Base-by-base conservation (phyloP, 2,888 invertebrate genomes). In the Rotaria socialis region DNA sequence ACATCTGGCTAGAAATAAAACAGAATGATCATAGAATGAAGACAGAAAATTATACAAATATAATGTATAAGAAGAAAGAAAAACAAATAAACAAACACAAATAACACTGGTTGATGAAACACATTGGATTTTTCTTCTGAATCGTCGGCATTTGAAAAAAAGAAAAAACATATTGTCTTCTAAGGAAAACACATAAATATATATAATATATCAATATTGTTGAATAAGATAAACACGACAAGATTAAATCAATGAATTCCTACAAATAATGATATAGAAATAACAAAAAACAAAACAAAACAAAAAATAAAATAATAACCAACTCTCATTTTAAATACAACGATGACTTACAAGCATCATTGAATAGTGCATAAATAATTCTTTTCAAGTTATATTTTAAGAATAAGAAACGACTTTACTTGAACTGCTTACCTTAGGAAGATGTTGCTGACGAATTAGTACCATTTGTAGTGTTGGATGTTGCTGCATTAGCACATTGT, bases 151-250 rank as follows among this genome's bases (percentile, higher is more conserved):
- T 35, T 67, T 67, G 35, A 67, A 67, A 67, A 67, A 14, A 19
- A 6, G 3, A 35, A 27, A 35, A 67, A 19, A 19, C 14, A 27
- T n/a, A 67, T 41, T 67, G 67, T 67, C 67, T 67, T 67, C 67
- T 67, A 67, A 67, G 67, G 35, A 67, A 67, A 67, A 67, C 67
- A 67, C 67, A 67, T 67, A 67, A 67, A 67, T 19, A 67, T 67
- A 55, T 41, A 55, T 55, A 55, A 35, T 67, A 67, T 19, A 67
- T 67, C 67, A 67, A 67, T 67, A 35, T 67, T 67, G 67, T 67
- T 67, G 67, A 19, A 67, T 67, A 41, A 67, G 67, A 67, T 41
- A 67, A 67, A 67, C 19, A 67, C 35, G 67, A 67, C n/a, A 67
- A 67, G 67, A 67, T 35, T 67, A 16, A 67, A 67, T 67, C 67